A percentile compares a stretch with the other conserved stretches of the same genome.
phyloP scores from a whole-genome alignment of 2,113 vertebrate species.

The Poeciliopsis retropinna region DNA sequence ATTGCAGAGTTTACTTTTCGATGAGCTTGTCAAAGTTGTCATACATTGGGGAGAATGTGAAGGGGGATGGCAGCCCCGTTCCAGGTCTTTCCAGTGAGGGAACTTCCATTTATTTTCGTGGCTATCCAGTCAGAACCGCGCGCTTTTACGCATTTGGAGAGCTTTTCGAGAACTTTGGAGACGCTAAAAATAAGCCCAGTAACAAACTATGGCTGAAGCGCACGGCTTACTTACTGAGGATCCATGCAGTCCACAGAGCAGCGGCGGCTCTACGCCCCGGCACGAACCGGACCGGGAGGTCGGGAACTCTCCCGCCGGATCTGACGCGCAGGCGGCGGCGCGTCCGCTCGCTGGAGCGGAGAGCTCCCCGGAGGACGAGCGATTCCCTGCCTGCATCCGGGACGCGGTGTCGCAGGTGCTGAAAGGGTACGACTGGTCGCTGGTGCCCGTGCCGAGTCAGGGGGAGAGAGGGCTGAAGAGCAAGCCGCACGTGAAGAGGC shows the following conservation, averaged over 20 bases:
- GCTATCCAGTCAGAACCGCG: constrained; percentile 10
- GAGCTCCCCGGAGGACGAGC: constrained; percentile 76
- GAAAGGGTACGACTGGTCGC: constrained; percentile 94
- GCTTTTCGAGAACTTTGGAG: not conserved
- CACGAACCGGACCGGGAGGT: constrained; percentile 78
- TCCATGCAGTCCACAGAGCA: constrained; percentile 80
- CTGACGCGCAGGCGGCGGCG: constrained; percentile 62
- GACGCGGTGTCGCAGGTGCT: constrained; percentile 94
- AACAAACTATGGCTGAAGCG: constrained; percentile 80
- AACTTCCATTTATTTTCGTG: constrained; percentile 2
- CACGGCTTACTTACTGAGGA: constrained; percentile 48
- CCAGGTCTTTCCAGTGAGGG: not conserved
- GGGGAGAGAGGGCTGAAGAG: constrained; percentile 83
- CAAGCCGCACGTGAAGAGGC: constrained; percentile 85
- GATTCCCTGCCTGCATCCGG: constrained; percentile 89
- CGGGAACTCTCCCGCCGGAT: constrained; percentile 79
- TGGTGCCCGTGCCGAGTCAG: constrained; percentile 87
- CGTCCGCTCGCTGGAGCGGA: constrained; percentile 27
- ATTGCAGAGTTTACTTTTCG: not conserved
- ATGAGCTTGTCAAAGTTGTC: not conserved
- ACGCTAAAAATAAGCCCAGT: not conserved
- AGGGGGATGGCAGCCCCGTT: constrained; percentile 6
- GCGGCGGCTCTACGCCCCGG: constrained; percentile 67
- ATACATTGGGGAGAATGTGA: not conserved
- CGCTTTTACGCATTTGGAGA: constrained; percentile 44